Evolutionary conservation across 2,113 vertebrate genomes (phyloP), one percentile per base, ranked within the genome.

Genomic region (Gavialis gangeticus): DNA sequence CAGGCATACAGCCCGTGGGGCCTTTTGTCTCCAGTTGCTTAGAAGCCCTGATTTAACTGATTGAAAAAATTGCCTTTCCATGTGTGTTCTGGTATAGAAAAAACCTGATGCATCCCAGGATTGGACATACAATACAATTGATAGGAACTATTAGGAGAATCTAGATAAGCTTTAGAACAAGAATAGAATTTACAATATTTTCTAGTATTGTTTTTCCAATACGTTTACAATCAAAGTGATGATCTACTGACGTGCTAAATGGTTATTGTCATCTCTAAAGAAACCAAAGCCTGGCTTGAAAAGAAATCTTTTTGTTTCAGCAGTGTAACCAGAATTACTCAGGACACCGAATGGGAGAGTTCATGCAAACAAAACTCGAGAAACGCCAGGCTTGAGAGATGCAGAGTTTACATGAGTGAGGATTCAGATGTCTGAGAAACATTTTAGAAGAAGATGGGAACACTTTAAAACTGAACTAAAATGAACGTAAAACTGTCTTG

Each of bases 21-120:
- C 5, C 5, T 37, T 37, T 37, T 37, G 37, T 37, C 37, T 37
- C 37, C 37, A 37, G 37, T 37, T 37, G 37, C 37, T 37, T 37
- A 37, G 46, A 46, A 46, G 46, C 46, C 46, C 46, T 46, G 46
- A 95, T 83, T 25, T 56, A 95, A 95, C 93, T 95, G 93, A 94
- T 92, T 93, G 82, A 88, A 93, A 89, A 97, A 82, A 93, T 89
- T 93, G 69, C 89, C 82, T 62, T 80, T 84, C 27, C 4, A 85
- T 11, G n/a, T 83, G 57, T 55, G 18, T 4, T 60, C 46, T 7
- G 5, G 4, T 60, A 12, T 22, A 89, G 93, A 79, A 59, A 89
- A 86, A 85, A 75, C 7, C 46, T n/a, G 71, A 71, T 77, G 55
- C 10, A 4, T 9, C 55, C 17, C 37, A 37, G 0, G 2, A 37